A percentile compares a stretch with the other conserved stretches of the same genome.
These are phyloP conservation scores for Argentina silus DNA, from an alignment of 2,797 vertebrate species.

Conservation along the genomic window DNA sequence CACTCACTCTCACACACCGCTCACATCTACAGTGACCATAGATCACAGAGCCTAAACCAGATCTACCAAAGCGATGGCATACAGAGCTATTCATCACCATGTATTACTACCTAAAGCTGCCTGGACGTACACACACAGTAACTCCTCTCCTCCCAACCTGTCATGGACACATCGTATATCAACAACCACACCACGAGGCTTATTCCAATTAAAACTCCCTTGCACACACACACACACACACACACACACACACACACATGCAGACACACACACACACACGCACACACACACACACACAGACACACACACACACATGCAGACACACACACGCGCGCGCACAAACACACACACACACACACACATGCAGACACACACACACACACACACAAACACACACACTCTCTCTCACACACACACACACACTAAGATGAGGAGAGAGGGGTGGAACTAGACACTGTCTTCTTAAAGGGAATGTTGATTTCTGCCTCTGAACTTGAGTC, in stretches of 20 bases:
- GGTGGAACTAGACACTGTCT: conserved; percentile 25
- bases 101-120: conserved; percentile 1
- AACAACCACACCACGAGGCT: too few species aligned
- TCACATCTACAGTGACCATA: not conserved
- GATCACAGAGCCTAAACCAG: not conserved
- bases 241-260: too few species aligned
- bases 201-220: too few species aligned
- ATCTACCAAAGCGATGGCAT: not conserved
- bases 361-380: too few species aligned
- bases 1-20: not conserved
- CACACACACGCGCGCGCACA: conserved; percentile 1
- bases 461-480: conserved; percentile 30
- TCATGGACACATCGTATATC: too few species aligned
- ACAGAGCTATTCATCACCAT: conserved; percentile 5
- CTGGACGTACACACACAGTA: not conserved
- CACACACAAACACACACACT: not conserved
- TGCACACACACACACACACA: too few species aligned
- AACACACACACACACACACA: conserved; percentile 16
- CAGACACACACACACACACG: not conserved
- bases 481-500: conserved; percentile 42
- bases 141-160: too few species aligned
- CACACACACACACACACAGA: too few species aligned
- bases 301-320: too few species aligned
- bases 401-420: conserved; percentile 7
- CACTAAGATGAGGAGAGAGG: conserved; percentile 4